Evolutionary conservation across 1,140 invertebrate genomes (phyloP).

Genomic region (Lasaia peninsularis): DNA sequence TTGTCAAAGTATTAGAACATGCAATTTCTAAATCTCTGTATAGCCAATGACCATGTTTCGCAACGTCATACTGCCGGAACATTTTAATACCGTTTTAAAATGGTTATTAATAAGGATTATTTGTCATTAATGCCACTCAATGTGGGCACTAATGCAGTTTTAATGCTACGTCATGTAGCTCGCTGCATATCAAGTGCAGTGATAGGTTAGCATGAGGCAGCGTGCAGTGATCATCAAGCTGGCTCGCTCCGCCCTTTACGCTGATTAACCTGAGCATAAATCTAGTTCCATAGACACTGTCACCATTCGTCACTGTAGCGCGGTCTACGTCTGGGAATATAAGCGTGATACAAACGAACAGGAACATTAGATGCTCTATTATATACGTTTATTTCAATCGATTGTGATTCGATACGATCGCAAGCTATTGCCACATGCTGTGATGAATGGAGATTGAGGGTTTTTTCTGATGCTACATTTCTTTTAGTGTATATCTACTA

Average conservation of each 20-base stretch:
- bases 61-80: neutral
- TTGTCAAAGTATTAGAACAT: no score
- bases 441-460: slow-evolving; percentile 38
- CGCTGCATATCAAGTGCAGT: slow-evolving; percentile 39
- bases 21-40: no score
- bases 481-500: no score
- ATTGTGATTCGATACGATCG: slow-evolving; percentile 57
- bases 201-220: slow-evolving; percentile 43
- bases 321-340: slow-evolving; percentile 44
- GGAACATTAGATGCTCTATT: slow-evolving; percentile 59
- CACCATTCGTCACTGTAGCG: slow-evolving; percentile 47
- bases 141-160: slow-evolving; percentile 7
- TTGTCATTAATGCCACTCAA: slow-evolving; percentile 4
- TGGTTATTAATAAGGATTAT: slow-evolving; percentile 7
- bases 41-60: neutral
- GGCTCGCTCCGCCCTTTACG: slow-evolving; percentile 47
- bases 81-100: slow-evolving; percentile 10
- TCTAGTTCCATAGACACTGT: slow-evolving; percentile 32
- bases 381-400: slow-evolving; percentile 56
- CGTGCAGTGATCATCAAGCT: slow-evolving; percentile 32
- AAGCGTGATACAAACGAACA: slow-evolving; percentile 56
- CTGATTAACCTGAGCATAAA: slow-evolving; percentile 51
- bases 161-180: slow-evolving; percentile 26
- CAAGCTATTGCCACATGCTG: slow-evolving; percentile 34
- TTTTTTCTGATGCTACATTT: no score